Evolutionary conservation across 2,888 invertebrate species (phyloP), one percentile per base, ranked within the genome.

Genomic region (Trichogramma dendrolimi): DNA sequence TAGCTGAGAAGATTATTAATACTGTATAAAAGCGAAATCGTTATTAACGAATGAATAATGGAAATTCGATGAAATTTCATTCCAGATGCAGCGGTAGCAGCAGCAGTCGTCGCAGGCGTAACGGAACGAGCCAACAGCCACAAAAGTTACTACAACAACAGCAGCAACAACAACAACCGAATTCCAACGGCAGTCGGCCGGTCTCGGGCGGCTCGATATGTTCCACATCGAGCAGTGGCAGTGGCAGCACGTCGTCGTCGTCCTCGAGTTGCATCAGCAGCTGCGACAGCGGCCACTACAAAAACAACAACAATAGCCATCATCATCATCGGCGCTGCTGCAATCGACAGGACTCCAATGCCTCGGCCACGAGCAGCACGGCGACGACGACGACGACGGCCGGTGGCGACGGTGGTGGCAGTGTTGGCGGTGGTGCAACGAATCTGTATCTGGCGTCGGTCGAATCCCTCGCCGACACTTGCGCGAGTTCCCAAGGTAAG

Each of bases 381-480:
- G 76, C 76, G 4, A 77, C 77, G 49, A 74, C 75, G 65, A 70
- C 79, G 68, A 78, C 79, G 67, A 27, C 27, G 27, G 27, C 27
- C 27, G 27, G 27, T 3, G 27, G 27, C 27, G 27, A 27, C 27
- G 79, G 80, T 62, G 80, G 79, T 72, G 79, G 86, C 71, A 86
- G 86, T 58, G 84, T 84, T 49, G 84, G 85, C 68, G 85, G 86
- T 27, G 27, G 27, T 71, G 84, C 87, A 69, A 86, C 86, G 69
- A 89, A 88, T 48, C 90, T 91, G 11, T 93, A 93, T 79, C 81
- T 93, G 75, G 93, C 94, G 58, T 93, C 92, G 44, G 91, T 92
- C 57, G 94, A 94, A 78, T 92, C 92, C 70, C 81, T 94, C 70
- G 92, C 90, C 63, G 91, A 91, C 72, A 87, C 89, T 69, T 90